Percentiles rank a stretch among this genome's conserved stretches.
Conservation (phyloP, 2,797 vertebrate species). For the Sebastes elongatus region DNA sequence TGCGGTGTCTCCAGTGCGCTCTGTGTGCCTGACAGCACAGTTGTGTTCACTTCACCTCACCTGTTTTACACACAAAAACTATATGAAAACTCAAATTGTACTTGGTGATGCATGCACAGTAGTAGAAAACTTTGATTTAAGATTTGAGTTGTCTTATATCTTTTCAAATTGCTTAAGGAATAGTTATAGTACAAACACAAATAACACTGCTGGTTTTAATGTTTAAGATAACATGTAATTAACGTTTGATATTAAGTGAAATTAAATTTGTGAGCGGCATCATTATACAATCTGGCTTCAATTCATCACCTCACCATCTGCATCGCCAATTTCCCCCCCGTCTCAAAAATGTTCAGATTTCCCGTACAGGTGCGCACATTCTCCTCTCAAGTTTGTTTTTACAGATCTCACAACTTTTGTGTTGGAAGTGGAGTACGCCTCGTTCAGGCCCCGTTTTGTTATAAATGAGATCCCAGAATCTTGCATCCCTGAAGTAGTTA, state of each 20-base stretch:
- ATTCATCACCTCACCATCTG: neutral
- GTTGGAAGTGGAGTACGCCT: neutral
- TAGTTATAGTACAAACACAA: neutral
- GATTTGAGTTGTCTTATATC: neutral
- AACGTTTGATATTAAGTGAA: neutral
- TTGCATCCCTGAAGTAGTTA: conserved; percentile 29
- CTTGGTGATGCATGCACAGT: neutral
- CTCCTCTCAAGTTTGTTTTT: neutral
- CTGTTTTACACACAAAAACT: neutral
- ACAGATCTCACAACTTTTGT: neutral
- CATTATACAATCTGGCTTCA: neutral
- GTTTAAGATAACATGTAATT: neutral
- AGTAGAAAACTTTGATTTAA: neutral
- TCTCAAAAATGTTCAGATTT: neutral
- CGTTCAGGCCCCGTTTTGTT: neutral
- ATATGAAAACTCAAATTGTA: neutral
- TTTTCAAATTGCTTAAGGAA: neutral
- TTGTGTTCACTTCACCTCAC: neutral
- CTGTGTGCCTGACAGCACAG: neutral
- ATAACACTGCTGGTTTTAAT: neutral
- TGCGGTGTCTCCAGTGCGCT: neutral
- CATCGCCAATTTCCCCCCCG: neutral
- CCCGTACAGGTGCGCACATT: neutral
- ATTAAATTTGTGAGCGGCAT: neutral
- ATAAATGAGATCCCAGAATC: conserved; percentile 15